Evolutionary conservation across 2,113 vertebrate species (phyloP), one percentile per base, ranked within the genome.

Genomic region (Tetrax tetrax): DNA sequence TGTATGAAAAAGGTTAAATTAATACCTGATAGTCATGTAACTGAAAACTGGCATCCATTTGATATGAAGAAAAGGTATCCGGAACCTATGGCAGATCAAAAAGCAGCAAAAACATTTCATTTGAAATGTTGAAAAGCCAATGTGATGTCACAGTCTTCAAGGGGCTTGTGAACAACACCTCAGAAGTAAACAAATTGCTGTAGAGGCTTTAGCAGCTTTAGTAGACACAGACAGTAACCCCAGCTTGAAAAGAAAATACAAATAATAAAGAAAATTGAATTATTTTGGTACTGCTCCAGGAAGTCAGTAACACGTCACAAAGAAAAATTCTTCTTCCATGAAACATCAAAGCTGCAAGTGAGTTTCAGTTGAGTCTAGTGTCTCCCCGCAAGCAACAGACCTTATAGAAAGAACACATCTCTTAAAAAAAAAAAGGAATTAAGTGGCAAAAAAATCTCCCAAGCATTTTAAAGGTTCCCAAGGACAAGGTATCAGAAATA

Each of bases 211-310:
- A 94, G 48, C n/a, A 50, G 54, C 33, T 86, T 64, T 93, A 57
- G 87, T 78, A 82, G 68, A 78, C 48, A 64, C 12, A 86, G 50
- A 63, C 16, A 64, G 48, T 64, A 88, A 92, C 35, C 20, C 6
- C 27, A 81, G 35, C 43, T 78, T 57, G 35, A 64, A 87, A 75
- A 83, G 24, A 90, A 94, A 95, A 50, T 65, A 70, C 64, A 37
- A 74, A 74, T 65, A 86, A 88, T 83, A 92, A 80, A 90, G 70
- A 86, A 74, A 95, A 74, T n/a, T 75, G 37, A 38, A 45, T 87
- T 87, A 81, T 71, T 51, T 88, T 50, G 12, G 21, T 68, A 54
- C 61, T 72, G 61, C 31, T 87, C 17, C 60, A 89, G 48, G 71
- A 87, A 89, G 19, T 53, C 53, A 56, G 45, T 37, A 89, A 37